Base-by-base conservation (phyloP, 2,888 invertebrate genomes). In the Caenorhabditis sulstoni region DNA sequence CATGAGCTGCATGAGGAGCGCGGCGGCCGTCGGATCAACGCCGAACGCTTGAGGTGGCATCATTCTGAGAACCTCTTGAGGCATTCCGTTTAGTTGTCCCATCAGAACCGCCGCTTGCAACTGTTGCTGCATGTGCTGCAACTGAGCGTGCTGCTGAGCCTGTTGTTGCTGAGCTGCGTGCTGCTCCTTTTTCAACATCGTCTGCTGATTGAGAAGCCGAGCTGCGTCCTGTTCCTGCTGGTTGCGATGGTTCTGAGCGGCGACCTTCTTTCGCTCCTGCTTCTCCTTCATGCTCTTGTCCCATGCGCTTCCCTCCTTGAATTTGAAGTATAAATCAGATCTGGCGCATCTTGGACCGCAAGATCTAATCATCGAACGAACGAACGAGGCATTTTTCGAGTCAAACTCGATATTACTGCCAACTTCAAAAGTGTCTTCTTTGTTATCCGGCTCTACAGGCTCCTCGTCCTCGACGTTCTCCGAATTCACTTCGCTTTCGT, bases 331-430 rank as follows among this genome's bases (percentile, higher is more conserved):
- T 29, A 75, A 20, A 49, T 79, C 79, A 2, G 79, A 66, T 23
- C 79, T 52, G 2, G 75, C 41, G 49, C 75, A 62, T 12, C 64
- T 45, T 1, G 65, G 75, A 0, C 79, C 79, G 45, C 75, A 75
- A 0, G 75, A 70, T 61, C 79, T 23, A 8, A 68, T 39, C 18
- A 75, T 12, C 3, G 65, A 29, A 11, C 68, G 57, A 9, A 79
- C 53, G 18, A 70, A 79, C 2, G 5, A 11, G 12, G 79, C 79
- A 18, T 58, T 75, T 14, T 22, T 23, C 5, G 70, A 35, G 20
- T 61, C 61, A 29, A 44, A 71, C n/a, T 59, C 75, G 3, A 75
- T 37, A 8, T 44, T 47, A 0, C 9, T 64, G 20, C 79, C 70
- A 20, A 23, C 2, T 29, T 20, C 37, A 9, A 14, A 68, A 0